Percentiles rank a stretch among this genome's conserved stretches.
Conservation (phyloP, 2,113 vertebrate genomes). For the Sceloporus undulatus region DNA sequence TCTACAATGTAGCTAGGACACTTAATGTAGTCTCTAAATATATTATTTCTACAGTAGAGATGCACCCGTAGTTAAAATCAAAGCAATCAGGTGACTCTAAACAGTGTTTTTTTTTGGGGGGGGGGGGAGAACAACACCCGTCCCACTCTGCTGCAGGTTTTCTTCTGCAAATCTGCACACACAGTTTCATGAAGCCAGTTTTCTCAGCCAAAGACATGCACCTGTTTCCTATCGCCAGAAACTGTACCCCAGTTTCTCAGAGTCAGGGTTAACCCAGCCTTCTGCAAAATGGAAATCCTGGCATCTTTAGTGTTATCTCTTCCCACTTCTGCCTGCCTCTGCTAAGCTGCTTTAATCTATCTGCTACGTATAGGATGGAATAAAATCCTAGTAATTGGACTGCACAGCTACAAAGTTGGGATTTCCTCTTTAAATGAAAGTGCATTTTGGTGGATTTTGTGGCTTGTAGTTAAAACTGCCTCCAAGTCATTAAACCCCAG, state of each 20-base stretch:
- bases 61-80: no score
- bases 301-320: background rate
- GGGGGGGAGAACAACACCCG: no score
- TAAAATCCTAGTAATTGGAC: slow-evolving; percentile 47
- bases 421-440: slow-evolving; percentile 54
- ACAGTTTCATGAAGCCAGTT: no score
- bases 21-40: no score
- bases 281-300: background rate
- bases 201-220: no score
- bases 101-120: no score
- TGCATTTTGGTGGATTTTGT: slow-evolving; percentile 55
- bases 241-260: no score
- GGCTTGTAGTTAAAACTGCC: slow-evolving; percentile 50
- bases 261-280: background rate
- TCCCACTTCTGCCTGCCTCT: background rate
- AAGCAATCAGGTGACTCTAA: no score
- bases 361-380: slow-evolving; percentile 16
- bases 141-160: no score
- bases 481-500: slow-evolving; percentile 12
- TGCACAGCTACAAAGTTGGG: slow-evolving; percentile 48
- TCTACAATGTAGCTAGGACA: no score
- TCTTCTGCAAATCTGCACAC: no score
- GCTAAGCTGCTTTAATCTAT: slow-evolving; percentile 58
- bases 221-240: background rate
- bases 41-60: no score